These are phyloP conservation scores for Tipula lateralis DNA, from an alignment of 2,888 invertebrate species.

Conservation along the genomic window DNA sequence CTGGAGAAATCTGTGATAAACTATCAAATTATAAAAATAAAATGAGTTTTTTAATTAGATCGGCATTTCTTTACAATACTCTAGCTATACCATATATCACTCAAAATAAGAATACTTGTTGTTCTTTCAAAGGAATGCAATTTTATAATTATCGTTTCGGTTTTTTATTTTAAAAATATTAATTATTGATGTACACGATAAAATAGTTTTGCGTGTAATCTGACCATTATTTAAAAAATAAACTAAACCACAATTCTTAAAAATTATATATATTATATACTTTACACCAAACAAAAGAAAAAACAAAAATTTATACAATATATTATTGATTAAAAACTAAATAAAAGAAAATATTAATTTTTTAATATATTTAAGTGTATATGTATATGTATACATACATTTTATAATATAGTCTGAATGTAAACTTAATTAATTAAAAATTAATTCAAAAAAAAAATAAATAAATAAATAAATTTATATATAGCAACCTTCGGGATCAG, in stretches of 20 bases:
- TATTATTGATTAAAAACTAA: neutral
- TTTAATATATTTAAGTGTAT: no score
- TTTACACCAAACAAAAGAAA: neutral
- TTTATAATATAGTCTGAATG: neutral
- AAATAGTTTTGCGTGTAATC: neutral
- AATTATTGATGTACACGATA: neutral
- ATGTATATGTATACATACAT: neutral
- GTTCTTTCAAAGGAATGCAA: neutral
- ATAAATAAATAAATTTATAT: neutral
- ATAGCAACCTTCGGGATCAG: neutral
- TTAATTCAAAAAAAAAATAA: no score
- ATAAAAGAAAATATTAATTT: neutral
- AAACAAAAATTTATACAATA: neutral
- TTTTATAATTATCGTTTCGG: neutral
- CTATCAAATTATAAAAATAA: neutral
- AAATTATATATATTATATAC: no score
- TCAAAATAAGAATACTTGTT: no score
- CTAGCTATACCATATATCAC: neutral
- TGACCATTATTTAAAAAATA: neutral
- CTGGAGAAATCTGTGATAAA: neutral
- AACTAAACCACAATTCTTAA: neutral
- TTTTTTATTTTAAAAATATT: neutral
- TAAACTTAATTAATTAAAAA: neutral
- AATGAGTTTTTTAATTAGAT: neutral
- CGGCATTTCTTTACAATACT: neutral